Evolutionary conservation across 2,797 vertebrate genomes (phyloP), one percentile per base, ranked within the genome.

Genomic region (Parambassis ranga): DNA sequence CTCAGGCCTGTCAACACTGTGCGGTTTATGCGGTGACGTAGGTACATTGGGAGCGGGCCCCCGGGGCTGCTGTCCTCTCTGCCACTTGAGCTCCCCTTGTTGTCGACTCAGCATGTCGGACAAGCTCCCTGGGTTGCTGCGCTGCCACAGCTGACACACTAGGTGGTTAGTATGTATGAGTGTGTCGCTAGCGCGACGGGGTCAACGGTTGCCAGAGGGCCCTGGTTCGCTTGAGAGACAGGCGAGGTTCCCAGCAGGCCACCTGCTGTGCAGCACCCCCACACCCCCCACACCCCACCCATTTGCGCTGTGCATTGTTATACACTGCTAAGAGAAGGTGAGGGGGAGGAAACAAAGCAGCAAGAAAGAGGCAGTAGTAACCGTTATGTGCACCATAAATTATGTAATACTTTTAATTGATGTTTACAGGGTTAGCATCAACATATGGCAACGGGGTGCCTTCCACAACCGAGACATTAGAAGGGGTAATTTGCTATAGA

Each of bases 31-130:
- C 7, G 5, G 52, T 71, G 69, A 71, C 53, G 53, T 71, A 18
- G 76, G 47, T 26, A 36, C 60, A 70, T 31, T 3, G 61, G 38
- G 3, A 60, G 41, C 50, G 2, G 41, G 42, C 52, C 74, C 77
- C 46, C 0, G 10, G 65, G 77, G 82, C 76, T 30, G 41, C 74
- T 49, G 78, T 78, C 83, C 80, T 39, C 66, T 13, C 71, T 58
- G 75, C 79, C 71, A 75, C 81, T 81, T 41, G 70, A 81, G 71
- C 77, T 78, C 38, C 65, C 52, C 57, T 66, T 41, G 70, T 71
- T 84, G 83, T 84, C 62, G 65, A 82, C 83, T 87, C 83, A 86
- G 82, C 83, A 31, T 87, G 88, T 89, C 55, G 43, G 71, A 87
- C 87, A 84, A 74, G 77, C 78, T 80, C 77, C 71, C 75, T 14